Percentiles rank a stretch among this genome's conserved stretches.
Conservation (phyloP, 92 coral and sea anemone genomes). For the Umimayanthus kanabou region DNA sequence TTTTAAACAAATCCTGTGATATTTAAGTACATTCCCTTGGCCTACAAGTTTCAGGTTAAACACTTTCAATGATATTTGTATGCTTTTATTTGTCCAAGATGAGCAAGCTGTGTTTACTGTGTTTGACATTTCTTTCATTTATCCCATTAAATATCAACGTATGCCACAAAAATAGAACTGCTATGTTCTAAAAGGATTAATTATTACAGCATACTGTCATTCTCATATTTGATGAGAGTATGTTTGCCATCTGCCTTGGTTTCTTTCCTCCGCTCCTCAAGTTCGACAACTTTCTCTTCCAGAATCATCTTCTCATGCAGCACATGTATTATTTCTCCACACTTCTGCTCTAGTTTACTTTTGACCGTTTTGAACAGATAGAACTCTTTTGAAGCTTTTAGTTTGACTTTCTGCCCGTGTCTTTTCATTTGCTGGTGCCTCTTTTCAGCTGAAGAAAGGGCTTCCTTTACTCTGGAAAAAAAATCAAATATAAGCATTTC, state of each 20-base stretch:
- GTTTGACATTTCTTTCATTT: too few relatives aligned
- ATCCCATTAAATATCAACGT: too few relatives aligned
- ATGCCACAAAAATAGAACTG: not conserved
- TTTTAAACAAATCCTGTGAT: not conserved
- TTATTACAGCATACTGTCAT: not conserved
- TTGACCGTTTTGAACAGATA: not conserved
- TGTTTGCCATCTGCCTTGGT: not conserved
- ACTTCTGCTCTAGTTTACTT: not conserved
- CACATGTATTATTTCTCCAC: not conserved
- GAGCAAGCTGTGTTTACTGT: too few relatives aligned
- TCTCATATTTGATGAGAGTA: not conserved
- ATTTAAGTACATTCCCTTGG: not conserved
- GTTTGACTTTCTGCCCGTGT: not conserved
- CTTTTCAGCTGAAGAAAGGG: constrained; percentile 15
- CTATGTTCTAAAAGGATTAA: not conserved
- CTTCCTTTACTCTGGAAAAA: not conserved
- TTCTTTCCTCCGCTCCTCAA: too few relatives aligned
- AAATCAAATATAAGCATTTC: too few relatives aligned
- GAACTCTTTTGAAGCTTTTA: not conserved
- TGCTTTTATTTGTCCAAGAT: too few relatives aligned
- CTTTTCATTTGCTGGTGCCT: not conserved
- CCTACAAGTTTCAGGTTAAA: too few relatives aligned
- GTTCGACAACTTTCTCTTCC: not conserved
- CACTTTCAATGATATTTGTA: too few relatives aligned
- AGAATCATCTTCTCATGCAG: not conserved